Base-by-base conservation (phyloP, 2,113 vertebrate species). In the Canis aureus region DNA sequence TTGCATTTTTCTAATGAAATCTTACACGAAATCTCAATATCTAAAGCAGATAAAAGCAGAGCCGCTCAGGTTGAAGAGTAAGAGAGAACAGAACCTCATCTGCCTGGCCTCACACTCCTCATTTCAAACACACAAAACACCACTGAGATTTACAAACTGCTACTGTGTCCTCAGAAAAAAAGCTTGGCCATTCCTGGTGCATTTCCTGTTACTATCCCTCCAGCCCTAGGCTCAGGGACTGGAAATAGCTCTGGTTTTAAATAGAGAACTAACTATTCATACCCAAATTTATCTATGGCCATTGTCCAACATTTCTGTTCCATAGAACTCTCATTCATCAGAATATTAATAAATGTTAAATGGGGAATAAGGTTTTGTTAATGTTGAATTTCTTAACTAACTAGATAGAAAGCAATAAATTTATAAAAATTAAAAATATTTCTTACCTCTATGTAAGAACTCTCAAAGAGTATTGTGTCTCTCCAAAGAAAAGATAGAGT, bases 161-260 rank as follows among this genome's bases (percentile, higher is more conserved):
- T 23, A 7, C 25, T 86, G 5, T 89, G 51, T 16, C 13, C 62
- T 95, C 55, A 38, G 73, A 29, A 15, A 79, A 53, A 95, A 32
- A 60, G 17, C 11, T 16, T 11, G 8, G 4, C 69, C 32, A 16
- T 32, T 74, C n/a, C 43, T 2, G 25, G 29, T 25, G 80, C 59
- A 59, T 64, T 97, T 89, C 64, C 43, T 59, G 17, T 94, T 49
- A 67, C 92, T 66, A 11, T 3, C 27, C 80, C 62, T 53, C 51
- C 17, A 57, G 32, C 64, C 89, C 16, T 1, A 1, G 32, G 43
- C 57, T 66, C 35, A 43, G 92, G 53, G 66, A 79, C 79, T 74
- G 79, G 90, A 96, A 95, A 67, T 32, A 94, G 20, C 35, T 93
- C 74, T 51, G 84, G 84, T n/a, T 80, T 95, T 90, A 95, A 82